phyloP scores from a whole-genome alignment of 2,888 invertebrate species.

The Argyresthia albistria region DNA sequence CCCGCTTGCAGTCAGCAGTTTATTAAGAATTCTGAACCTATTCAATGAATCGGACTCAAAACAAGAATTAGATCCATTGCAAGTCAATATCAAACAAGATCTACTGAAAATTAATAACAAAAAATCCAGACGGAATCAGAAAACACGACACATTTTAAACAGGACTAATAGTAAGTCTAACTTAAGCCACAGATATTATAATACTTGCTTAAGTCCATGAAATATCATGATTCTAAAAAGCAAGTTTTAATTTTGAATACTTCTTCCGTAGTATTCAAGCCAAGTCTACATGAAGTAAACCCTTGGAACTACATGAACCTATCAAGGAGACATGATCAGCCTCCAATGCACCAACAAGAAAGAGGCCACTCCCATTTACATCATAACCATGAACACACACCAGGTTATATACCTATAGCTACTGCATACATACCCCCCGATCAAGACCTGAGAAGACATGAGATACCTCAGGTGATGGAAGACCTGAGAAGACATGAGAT shows the following conservation, averaged over 20 bases:
- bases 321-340: constrained; percentile 19
- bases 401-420: not conserved
- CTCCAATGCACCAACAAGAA: constrained; percentile 23
- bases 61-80: constrained; percentile 38
- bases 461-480: too few species aligned
- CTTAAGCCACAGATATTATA: too few species aligned
- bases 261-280: constrained; percentile 8
- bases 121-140: constrained; percentile 28
- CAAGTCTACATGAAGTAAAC: constrained; percentile 28
- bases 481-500: too few species aligned
- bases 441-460: too few species aligned
- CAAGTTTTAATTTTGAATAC: too few species aligned
- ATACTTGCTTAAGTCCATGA: too few species aligned
- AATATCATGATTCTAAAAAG: too few species aligned
- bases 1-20: constrained; percentile 26
- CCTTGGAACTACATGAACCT: constrained; percentile 21
- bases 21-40: constrained; percentile 44
- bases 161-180: constrained; percentile 26
- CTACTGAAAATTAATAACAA: constrained; percentile 19
- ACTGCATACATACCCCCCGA: not conserved
- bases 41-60: constrained; percentile 32
- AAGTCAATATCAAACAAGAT: constrained; percentile 28
- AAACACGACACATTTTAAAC: constrained; percentile 33
- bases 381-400: constrained; percentile 18
- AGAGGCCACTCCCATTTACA: constrained; percentile 38